These are phyloP conservation scores for Cantharis lateralis DNA, from an alignment of 2,888 invertebrate genomes.

Conservation along the genomic window DNA sequence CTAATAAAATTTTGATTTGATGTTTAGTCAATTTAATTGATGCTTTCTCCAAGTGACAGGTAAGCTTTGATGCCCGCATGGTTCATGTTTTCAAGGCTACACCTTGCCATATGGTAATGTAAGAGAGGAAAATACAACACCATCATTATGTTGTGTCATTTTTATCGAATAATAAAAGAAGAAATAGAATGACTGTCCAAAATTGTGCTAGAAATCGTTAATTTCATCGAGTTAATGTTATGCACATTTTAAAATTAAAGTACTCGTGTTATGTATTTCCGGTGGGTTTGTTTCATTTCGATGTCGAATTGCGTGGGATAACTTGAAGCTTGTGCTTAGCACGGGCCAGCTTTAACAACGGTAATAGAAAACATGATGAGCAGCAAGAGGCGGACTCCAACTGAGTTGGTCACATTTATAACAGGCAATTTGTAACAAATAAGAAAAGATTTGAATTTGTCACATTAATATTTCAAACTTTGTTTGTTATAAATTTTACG, in stretches of 20 bases:
- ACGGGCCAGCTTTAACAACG: conserved; percentile 42
- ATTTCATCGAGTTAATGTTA: conserved; percentile 25
- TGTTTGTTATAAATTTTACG: background rate
- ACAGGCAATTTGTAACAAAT: conserved; percentile 40
- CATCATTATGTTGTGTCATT: conserved; percentile 18
- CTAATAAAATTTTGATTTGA: conserved; percentile 33
- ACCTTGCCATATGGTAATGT: conserved; percentile 34
- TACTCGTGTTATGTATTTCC: conserved; percentile 43
- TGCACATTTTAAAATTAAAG: conserved; percentile 29
- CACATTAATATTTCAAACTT: conserved; percentile 1
- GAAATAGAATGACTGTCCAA: conserved; percentile 10
- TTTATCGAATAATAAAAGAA: conserved; percentile 3
- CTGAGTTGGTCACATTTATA: conserved; percentile 38
- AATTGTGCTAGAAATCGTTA: conserved; percentile 19
- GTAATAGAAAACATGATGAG: conserved; percentile 34
- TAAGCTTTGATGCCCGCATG: background rate
- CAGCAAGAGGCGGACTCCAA: conserved; percentile 38
- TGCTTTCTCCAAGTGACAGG: background rate
- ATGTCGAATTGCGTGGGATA: conserved; percentile 46
- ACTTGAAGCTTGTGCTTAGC: conserved; percentile 46
- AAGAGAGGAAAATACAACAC: conserved; percentile 23
- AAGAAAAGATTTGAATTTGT: conserved; percentile 20
- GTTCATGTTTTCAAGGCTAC: conserved; percentile 18
- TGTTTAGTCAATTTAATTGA: conserved; percentile 27
- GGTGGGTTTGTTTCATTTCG: conserved; percentile 48